Percentiles rank a stretch among this genome's conserved stretches.
Evolutionary conservation across 1,140 invertebrate genomes (phyloP).

Genomic region (Gonioctena quinquepunctata): DNA sequence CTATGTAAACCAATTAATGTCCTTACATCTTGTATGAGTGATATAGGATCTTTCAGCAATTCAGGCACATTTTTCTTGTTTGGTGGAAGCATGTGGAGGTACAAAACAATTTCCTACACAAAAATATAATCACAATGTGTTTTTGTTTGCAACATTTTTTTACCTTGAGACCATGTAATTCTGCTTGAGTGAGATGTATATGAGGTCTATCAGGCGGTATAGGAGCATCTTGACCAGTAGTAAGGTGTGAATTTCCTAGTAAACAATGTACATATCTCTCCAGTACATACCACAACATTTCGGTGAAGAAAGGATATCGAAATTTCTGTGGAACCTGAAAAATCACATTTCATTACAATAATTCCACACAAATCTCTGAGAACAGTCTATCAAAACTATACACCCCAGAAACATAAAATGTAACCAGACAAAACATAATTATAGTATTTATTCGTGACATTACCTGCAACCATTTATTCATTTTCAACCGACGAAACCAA

Average conservation of each 20-base stretch:
- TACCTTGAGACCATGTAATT: conserved; percentile 87
- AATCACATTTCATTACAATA: no score
- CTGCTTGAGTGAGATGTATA: conserved; percentile 77
- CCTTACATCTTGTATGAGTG: conserved; percentile 85
- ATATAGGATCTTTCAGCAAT: conserved; percentile 85
- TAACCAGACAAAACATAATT: no score
- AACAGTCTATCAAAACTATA: no score
- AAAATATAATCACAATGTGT: background rate
- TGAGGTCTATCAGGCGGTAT: conserved; percentile 60
- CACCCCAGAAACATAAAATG: no score
- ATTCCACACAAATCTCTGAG: no score
- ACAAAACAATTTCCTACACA: conserved; percentile 80
- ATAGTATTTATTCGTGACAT: no score
- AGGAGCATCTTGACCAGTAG: conserved; percentile 60
- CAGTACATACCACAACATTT: conserved; percentile 97
- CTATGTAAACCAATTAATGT: conserved; percentile 86
- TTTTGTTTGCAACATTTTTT: background rate
- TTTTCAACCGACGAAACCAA: no score
- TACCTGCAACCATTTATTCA: no score
- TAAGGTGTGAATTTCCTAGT: conserved; percentile 80
- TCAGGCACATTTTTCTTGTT: conserved; percentile 92
- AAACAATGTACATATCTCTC: conserved; percentile 90
- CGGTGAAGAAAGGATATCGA: conserved; percentile 95
- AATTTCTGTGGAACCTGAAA: conserved; percentile 91
- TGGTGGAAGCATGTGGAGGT: conserved; percentile 83